These are phyloP conservation scores for Chrysaora quinquecirrha DNA, from an alignment of 30 jellyfish, hydroid and myxozoan genomes.

Conservation along the genomic window DNA sequence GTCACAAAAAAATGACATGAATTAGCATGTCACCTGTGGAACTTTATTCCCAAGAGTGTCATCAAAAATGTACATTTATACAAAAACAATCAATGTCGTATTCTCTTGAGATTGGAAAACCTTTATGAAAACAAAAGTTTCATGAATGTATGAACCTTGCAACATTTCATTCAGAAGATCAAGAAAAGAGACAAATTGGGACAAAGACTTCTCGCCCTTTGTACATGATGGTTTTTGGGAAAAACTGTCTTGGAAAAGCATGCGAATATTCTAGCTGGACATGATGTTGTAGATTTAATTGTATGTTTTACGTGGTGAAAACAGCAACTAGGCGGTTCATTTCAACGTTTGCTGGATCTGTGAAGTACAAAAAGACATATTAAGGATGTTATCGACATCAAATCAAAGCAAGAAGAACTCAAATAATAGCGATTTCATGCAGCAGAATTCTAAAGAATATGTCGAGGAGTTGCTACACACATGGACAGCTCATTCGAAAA, in stretches of 20 bases:
- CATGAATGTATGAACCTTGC: background rate
- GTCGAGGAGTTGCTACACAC: conserved; percentile 65
- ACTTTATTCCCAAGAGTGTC: conserved; percentile 51
- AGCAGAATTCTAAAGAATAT: conserved; percentile 26
- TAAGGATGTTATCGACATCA: conserved; percentile 15
- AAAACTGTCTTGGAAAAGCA: too few relatives aligned
- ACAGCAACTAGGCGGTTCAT: background rate
- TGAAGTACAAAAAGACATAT: too few relatives aligned
- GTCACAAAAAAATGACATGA: too few relatives aligned
- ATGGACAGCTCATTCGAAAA: conserved; percentile 51
- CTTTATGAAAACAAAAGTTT: background rate
- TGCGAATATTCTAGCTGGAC: too few relatives aligned
- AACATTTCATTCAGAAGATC: background rate
- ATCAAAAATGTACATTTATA: background rate
- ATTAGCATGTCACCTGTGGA: conserved; percentile 57
- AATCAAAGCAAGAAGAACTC: background rate
- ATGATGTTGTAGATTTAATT: too few relatives aligned
- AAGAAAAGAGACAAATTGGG: too few relatives aligned
- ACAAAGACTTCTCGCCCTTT: too few relatives aligned
- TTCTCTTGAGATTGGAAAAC: background rate
- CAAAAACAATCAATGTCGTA: background rate
- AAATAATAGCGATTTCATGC: background rate
- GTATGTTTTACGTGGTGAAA: too few relatives aligned
- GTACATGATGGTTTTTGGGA: too few relatives aligned
- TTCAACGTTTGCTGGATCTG: background rate